phyloP scores from a whole-genome alignment of 2,797 vertebrate species.

The Acanthornis magna region DNA sequence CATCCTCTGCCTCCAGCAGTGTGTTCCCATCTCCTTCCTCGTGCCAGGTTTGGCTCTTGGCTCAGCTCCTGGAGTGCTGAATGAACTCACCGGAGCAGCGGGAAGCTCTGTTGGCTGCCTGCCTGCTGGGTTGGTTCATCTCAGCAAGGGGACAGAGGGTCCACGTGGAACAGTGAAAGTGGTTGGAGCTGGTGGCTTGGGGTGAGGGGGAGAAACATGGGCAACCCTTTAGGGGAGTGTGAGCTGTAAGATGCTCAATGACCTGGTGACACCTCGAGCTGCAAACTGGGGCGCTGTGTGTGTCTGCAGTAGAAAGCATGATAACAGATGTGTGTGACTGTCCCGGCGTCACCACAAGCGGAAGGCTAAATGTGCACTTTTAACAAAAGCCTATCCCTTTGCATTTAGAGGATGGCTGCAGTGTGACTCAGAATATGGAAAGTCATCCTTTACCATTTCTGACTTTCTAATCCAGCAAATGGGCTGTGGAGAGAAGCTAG shows the following conservation, averaged over 20 bases:
- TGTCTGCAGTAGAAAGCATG: neutral
- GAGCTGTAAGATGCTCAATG: neutral
- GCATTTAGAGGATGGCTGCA: neutral
- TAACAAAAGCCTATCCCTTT: rapidly evolving
- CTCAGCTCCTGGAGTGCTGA: neutral
- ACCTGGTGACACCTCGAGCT: neutral
- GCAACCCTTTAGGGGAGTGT: neutral
- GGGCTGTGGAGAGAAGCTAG: neutral
- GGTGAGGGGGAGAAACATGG: neutral
- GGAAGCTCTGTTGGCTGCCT: neutral
- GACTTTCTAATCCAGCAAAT: neutral
- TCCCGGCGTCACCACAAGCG: neutral
- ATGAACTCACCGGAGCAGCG: neutral
- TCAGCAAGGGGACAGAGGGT: neutral
- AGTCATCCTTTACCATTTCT: neutral
- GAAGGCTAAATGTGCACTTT: neutral
- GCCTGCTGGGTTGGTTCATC: neutral
- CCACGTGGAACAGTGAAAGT: neutral
- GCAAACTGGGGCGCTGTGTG: neutral
- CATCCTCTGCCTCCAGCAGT: neutral
- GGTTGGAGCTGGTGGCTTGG: neutral
- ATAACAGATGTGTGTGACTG: neutral
- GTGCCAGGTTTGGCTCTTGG: neutral
- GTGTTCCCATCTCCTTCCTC: neutral
- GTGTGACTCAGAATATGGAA: neutral